Percentiles rank a stretch among this genome's conserved stretches.
Conservation (phyloP, 2,888 invertebrate genomes). For the Netelia virgata region DNA sequence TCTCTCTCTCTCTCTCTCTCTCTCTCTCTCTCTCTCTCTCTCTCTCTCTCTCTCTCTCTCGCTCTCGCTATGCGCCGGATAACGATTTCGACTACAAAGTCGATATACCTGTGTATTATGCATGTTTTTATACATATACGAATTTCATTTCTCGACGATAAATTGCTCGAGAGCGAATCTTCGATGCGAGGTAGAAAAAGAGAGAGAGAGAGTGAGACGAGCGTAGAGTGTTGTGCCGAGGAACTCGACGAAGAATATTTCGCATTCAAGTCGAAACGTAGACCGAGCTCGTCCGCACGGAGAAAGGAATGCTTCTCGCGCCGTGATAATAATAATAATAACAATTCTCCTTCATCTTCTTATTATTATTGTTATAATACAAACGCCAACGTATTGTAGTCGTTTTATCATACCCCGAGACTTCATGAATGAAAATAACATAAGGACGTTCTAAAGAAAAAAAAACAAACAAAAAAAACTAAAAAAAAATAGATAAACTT, state of each 20-base stretch:
- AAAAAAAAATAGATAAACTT: background rate
- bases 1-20: too few relatives aligned
- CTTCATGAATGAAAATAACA: background rate
- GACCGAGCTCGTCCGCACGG: slow-evolving; percentile 1
- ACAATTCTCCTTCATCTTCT: background rate
- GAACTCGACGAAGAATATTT: slow-evolving; percentile 43
- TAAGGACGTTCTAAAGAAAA: background rate
- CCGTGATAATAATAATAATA: slow-evolving; percentile 8
- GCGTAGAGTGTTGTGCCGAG: slow-evolving; percentile 26
- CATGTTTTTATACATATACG: background rate
- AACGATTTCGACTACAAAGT: slow-evolving; percentile 5
- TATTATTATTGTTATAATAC: background rate
- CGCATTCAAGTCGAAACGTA: slow-evolving; percentile 46
- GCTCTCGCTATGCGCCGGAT: background rate
- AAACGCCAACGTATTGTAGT: background rate
- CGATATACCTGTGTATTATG: slow-evolving; percentile 46
- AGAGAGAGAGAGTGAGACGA: background rate
- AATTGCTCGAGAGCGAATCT: slow-evolving; percentile 52
- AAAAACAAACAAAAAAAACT: background rate
- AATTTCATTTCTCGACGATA: background rate
- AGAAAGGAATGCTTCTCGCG: slow-evolving; percentile 21
- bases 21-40: slow-evolving; percentile 34
- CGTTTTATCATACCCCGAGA: background rate
- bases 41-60: slow-evolving; percentile 48
- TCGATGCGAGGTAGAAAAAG: slow-evolving; percentile 12